These are phyloP conservation scores for Myotis davidii DNA, from an alignment of 2,113 vertebrate species.

Conservation along the genomic window DNA sequence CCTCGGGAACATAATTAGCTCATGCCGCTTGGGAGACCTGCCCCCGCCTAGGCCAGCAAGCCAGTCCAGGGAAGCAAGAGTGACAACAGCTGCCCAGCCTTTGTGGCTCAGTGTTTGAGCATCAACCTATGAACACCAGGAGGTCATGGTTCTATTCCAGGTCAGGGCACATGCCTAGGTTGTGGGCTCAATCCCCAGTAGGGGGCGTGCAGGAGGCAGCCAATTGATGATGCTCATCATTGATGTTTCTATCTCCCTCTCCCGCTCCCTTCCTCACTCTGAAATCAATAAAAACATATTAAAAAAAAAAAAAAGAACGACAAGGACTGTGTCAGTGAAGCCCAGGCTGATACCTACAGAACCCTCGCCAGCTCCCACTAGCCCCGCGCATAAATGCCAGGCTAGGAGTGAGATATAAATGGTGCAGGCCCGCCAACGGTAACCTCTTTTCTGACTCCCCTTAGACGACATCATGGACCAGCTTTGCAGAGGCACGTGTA, in stretches of 20 bases:
- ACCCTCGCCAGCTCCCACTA: accelerated
- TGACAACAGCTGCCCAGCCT: background rate
- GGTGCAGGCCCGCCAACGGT: background rate
- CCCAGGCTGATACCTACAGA: background rate
- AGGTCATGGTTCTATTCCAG: no score
- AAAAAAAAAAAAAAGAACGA: background rate
- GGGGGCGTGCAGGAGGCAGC: no score
- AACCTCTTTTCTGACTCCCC: background rate
- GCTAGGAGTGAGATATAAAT: background rate
- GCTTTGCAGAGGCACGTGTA: accelerated
- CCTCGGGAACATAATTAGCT: conserved; percentile 38
- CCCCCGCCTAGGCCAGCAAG: background rate
- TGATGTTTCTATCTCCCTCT: no score
- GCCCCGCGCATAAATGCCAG: background rate
- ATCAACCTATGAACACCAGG: no score
- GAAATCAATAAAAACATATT: no score
- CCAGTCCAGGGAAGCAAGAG: background rate
- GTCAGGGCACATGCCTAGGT: no score
- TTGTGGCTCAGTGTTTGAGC: no score
- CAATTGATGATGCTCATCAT: no score
- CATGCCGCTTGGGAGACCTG: background rate
- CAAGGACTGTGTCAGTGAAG: accelerated
- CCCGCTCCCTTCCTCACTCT: no score
- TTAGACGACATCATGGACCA: background rate
- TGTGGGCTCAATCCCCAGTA: no score